A percentile compares a stretch with the other conserved stretches of the same genome.
Evolutionary conservation across 1,140 invertebrate species (phyloP).

Genomic region (Nymphalis io): DNA sequence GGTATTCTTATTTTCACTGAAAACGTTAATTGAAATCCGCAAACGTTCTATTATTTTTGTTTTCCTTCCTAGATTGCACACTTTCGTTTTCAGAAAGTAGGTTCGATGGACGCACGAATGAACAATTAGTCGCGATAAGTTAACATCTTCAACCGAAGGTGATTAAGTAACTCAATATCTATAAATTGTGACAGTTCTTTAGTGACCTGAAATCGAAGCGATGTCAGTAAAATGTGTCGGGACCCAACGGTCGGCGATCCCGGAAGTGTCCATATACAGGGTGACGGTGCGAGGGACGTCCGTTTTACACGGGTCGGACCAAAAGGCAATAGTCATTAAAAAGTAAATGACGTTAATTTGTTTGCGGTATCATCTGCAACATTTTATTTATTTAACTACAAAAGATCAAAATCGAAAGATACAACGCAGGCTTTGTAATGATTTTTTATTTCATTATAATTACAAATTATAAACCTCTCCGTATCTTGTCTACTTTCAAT

Average conservation of each 20-base stretch:
- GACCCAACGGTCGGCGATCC: slow-evolving; percentile 34
- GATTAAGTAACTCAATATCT: not conserved
- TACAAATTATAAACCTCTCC: not conserved
- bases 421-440: not conserved
- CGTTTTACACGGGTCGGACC: slow-evolving; percentile 24
- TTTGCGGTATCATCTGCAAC: not conserved
- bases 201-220: slow-evolving; percentile 1
- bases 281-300: slow-evolving; percentile 21
- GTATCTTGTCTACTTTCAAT: not conserved
- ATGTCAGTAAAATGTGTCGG: slow-evolving; percentile 12
- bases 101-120: slow-evolving; percentile 4
- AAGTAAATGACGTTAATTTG: slow-evolving; percentile 5
- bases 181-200: slow-evolving; percentile 11
- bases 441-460: not conserved
- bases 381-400: not conserved
- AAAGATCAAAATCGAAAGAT: no score
- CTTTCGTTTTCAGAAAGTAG: slow-evolving; percentile 14
- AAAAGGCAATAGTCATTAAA: not conserved
- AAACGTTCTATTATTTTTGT: not conserved
- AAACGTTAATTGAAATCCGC: not conserved
- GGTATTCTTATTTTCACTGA: no score
- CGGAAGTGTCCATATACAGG: slow-evolving; percentile 39
- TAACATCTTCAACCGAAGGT: not conserved
- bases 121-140: slow-evolving; percentile 1
- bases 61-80: not conserved